Percentiles rank a stretch among this genome's conserved stretches.
Conservation (phyloP, 2,888 invertebrate genomes). For the Drosophila maculinotata region DNA sequence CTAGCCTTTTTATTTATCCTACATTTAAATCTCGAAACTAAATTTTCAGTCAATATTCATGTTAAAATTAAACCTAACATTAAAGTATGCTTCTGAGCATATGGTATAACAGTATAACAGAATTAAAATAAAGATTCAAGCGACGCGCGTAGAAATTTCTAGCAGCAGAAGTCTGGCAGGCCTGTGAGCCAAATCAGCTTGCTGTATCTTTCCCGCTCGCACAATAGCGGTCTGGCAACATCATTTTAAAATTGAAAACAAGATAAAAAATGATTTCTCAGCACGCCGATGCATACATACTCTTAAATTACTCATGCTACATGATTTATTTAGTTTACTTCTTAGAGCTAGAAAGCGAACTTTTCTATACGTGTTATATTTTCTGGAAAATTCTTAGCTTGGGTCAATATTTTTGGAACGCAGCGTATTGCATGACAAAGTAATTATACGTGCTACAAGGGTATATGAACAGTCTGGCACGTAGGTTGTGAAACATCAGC, state of each 20-base stretch:
- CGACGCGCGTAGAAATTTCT: conserved; percentile 36
- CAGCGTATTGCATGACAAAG: neutral
- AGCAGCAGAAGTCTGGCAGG: conserved; percentile 36
- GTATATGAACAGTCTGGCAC: conserved; percentile 9
- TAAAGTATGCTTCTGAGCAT: neutral
- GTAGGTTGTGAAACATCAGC: conserved; percentile 10
- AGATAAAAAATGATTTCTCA: neutral
- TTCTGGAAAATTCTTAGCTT: no score
- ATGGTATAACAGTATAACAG: conserved; percentile 40
- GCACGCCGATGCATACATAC: neutral
- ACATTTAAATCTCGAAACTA: no score
- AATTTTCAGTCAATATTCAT: no score
- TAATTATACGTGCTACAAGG: neutral
- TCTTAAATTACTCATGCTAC: neutral
- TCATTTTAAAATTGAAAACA: neutral
- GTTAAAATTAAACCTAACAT: no score
- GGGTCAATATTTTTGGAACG: neutral
- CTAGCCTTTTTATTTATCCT: no score
- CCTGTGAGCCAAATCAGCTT: neutral
- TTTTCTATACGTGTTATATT: no score
- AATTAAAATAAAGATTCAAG: conserved; percentile 5
- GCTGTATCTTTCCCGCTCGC: conserved; percentile 10
- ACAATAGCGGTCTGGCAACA: conserved; percentile 13
- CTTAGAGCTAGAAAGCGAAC: neutral
- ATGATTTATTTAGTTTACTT: neutral